These are phyloP conservation scores for Sciaenops ocellatus DNA, from an alignment of 2,797 vertebrate species.

Conservation along the genomic window DNA sequence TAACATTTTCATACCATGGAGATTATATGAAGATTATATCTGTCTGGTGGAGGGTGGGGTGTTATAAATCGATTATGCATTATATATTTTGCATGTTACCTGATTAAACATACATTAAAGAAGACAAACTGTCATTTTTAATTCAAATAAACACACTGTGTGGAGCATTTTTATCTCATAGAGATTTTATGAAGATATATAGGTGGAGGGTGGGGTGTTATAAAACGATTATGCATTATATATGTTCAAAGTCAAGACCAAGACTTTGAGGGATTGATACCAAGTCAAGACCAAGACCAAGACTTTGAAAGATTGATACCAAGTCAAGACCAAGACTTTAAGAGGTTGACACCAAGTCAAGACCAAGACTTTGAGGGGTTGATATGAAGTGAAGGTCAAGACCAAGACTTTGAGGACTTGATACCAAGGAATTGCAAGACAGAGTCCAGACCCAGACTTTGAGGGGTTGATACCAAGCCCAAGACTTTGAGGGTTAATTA, in stretches of 20 bases:
- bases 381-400: too few relatives aligned
- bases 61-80: conserved; percentile 42
- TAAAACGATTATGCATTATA: conserved; percentile 52
- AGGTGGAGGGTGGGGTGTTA: conserved; percentile 38
- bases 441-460: too few relatives aligned
- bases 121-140: background rate
- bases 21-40: conserved; percentile 50
- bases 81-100: conserved; percentile 61
- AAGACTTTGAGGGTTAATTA: background rate
- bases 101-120: conserved; percentile 30
- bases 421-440: background rate
- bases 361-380: too few relatives aligned
- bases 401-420: conserved; percentile 5
- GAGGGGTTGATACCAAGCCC: too few relatives aligned
- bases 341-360: too few relatives aligned
- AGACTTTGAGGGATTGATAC: too few relatives aligned
- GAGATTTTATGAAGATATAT: conserved; percentile 44
- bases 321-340: too few relatives aligned
- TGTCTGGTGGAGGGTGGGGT: conserved; percentile 43
- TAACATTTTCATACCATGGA: conserved; percentile 47
- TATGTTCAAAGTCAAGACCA: conserved; percentile 26
- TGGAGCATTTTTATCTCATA: conserved; percentile 38
- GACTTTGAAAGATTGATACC: too few relatives aligned
- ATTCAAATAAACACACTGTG: background rate
- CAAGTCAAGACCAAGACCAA: too few relatives aligned